Evolutionary conservation across 37 sponge, comb jelly and placozoan genomes (phyloP).

Genomic region (Corticium candelabrum): DNA sequence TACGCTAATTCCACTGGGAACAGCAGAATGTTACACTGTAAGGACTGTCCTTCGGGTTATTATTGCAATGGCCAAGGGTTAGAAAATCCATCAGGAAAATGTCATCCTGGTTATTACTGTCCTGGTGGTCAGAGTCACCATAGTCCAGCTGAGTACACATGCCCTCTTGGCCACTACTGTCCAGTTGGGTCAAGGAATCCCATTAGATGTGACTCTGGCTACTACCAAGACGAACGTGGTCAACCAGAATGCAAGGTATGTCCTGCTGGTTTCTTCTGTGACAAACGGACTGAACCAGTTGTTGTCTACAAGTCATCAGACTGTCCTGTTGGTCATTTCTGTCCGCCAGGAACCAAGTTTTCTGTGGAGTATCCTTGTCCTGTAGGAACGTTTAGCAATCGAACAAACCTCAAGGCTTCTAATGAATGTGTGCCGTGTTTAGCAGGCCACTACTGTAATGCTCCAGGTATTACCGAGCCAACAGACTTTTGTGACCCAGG

Average conservation of each 20-base stretch:
- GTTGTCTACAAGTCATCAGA: background rate
- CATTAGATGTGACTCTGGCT: conserved; percentile 11
- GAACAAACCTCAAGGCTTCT: background rate
- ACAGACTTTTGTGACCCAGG: conserved; percentile 18
- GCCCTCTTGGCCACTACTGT: conserved; percentile 23
- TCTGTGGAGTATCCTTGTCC: conserved; percentile 15
- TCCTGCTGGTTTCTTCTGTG: conserved; percentile 26
- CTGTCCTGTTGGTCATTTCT: conserved; percentile 36
- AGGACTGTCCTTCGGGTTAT: conserved; percentile 21
- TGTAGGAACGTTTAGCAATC: conserved; percentile 21
- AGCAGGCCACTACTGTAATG: conserved; percentile 23
- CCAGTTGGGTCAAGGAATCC: background rate
- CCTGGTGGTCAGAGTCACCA: conserved; percentile 10
- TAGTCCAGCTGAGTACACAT: background rate
- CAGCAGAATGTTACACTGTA: conserved; percentile 3
- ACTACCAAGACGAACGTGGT: conserved; percentile 13
- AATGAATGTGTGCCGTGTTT: conserved; percentile 21
- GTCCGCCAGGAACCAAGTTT: conserved; percentile 16
- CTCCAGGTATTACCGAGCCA: conserved; percentile 12
- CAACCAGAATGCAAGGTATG: conserved; percentile 6
- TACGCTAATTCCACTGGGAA: conserved; percentile 3
- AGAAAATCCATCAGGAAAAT: background rate
- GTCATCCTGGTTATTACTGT: conserved; percentile 28
- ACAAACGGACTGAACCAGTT: background rate
- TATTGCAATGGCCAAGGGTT: conserved; percentile 20